These are phyloP conservation scores for Stenolophus ochropezus DNA, from an alignment of 2,888 invertebrate species.

Conservation along the genomic window DNA sequence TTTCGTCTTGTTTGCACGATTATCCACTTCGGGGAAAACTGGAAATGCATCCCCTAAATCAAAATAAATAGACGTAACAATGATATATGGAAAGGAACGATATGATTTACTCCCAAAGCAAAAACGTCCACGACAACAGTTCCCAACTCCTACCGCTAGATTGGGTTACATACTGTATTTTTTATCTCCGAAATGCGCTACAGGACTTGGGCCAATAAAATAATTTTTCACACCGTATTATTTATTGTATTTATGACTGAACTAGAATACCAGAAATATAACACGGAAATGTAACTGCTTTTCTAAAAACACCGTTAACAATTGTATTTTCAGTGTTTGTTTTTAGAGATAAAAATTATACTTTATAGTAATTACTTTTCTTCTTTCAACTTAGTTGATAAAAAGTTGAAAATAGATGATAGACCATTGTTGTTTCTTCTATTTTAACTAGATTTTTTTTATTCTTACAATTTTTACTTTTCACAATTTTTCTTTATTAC, in stretches of 20 bases:
- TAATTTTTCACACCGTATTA: neutral
- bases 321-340: too few relatives aligned
- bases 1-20: conserved; percentile 36
- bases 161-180: neutral
- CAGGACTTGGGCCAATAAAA: neutral
- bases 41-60: conserved; percentile 54
- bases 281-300: too few relatives aligned
- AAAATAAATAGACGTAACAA: conserved; percentile 60
- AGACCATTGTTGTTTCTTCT: too few relatives aligned
- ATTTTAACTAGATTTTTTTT: too few relatives aligned
- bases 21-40: conserved; percentile 32
- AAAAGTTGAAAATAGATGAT: too few relatives aligned
- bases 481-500: too few relatives aligned
- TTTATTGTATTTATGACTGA: neutral
- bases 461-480: too few relatives aligned
- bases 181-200: neutral
- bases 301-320: too few relatives aligned
- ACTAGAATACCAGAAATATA: neutral
- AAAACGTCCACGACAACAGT: conserved; percentile 9
- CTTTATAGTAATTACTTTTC: too few relatives aligned
- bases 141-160: neutral
- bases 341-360: too few relatives aligned
- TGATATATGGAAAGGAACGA: conserved; percentile 55
- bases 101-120: conserved; percentile 39
- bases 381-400: too few relatives aligned